phyloP scores from a whole-genome alignment of 2,888 invertebrate species.

The Sussaba pulchella region DNA sequence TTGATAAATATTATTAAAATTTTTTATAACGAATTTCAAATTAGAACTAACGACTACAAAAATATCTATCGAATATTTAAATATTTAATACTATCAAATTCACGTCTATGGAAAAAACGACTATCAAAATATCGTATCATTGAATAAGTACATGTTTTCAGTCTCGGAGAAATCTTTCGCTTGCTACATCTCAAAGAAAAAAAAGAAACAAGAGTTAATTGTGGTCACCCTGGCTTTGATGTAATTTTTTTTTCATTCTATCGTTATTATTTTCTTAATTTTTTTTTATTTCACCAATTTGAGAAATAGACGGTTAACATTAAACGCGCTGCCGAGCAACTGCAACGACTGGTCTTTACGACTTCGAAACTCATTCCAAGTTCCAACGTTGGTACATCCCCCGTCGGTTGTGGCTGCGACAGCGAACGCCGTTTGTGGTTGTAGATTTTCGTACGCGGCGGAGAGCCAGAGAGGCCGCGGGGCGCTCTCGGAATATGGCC shows the following conservation, averaged over 20 bases:
- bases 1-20: too few relatives aligned
- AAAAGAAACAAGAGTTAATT: neutral
- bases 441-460: slow-evolving; percentile 4
- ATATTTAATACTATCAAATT: too few relatives aligned
- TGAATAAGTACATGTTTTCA: too few relatives aligned
- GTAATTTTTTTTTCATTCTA: too few relatives aligned
- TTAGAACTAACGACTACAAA: too few relatives aligned
- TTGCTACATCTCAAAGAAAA: too few relatives aligned
- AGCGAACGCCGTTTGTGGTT: slow-evolving; percentile 30
- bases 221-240: neutral
- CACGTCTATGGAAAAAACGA: too few relatives aligned
- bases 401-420: slow-evolving; percentile 8
- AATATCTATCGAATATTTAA: too few relatives aligned
- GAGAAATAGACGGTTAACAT: neutral
- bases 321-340: neutral
- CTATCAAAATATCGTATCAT: too few relatives aligned
- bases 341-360: slow-evolving; percentile 10
- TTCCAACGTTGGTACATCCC: neutral
- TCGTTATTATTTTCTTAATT: neutral
- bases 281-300: neutral
- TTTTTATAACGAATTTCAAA: too few relatives aligned
- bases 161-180: too few relatives aligned
- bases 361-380: slow-evolving; percentile 17
- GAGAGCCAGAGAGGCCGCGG: slow-evolving; percentile 11
- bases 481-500: slow-evolving; percentile 55